Conservation (phyloP, 2,797 vertebrate species). For the Malacoctenus gilli region DNA sequence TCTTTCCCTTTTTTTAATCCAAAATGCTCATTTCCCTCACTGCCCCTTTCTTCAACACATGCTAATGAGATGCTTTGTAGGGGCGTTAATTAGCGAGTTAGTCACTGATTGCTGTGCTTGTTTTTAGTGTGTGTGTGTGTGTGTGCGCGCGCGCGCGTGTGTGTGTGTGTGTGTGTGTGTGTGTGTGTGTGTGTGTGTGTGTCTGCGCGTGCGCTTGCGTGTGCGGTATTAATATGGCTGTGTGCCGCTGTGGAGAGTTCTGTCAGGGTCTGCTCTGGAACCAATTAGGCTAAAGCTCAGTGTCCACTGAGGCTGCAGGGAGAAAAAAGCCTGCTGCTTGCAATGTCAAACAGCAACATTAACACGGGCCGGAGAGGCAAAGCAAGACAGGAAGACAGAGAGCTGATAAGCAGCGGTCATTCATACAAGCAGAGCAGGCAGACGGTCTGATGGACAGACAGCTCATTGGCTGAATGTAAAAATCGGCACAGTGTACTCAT, state of each 20-base stretch:
- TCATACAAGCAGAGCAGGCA: constrained; percentile 20
- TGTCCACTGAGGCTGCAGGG: constrained; percentile 83
- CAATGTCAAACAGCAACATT: constrained; percentile 87
- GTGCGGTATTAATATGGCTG: constrained; percentile 89
- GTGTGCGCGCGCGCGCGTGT: constrained; percentile 30
- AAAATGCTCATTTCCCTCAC: constrained; percentile 74
- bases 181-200: constrained; percentile 20
- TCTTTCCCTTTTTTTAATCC: constrained; percentile 70
- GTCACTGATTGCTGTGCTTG: constrained; percentile 95
- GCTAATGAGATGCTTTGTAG: constrained; percentile 99
- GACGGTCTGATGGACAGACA: too few species aligned
- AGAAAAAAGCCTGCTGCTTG: constrained; percentile 84
- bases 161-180: constrained; percentile 24
- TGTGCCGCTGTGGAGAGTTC: constrained; percentile 86
- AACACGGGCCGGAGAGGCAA: constrained; percentile 64
- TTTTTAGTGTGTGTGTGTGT: constrained; percentile 79
- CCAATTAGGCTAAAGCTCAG: constrained; percentile 95
- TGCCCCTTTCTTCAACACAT: constrained; percentile 82
- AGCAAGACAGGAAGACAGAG: constrained; percentile 53
- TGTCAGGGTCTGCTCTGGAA: constrained; percentile 96
- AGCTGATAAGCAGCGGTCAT: constrained; percentile 50
- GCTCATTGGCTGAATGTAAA: constrained; percentile 24
- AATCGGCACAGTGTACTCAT: constrained; percentile 28
- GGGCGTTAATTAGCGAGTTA: constrained; percentile 97
- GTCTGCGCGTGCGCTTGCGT: background rate